These are phyloP conservation scores for Cinclus mexicanus DNA, from an alignment of 2,113 vertebrate genomes.

Conservation along the genomic window DNA sequence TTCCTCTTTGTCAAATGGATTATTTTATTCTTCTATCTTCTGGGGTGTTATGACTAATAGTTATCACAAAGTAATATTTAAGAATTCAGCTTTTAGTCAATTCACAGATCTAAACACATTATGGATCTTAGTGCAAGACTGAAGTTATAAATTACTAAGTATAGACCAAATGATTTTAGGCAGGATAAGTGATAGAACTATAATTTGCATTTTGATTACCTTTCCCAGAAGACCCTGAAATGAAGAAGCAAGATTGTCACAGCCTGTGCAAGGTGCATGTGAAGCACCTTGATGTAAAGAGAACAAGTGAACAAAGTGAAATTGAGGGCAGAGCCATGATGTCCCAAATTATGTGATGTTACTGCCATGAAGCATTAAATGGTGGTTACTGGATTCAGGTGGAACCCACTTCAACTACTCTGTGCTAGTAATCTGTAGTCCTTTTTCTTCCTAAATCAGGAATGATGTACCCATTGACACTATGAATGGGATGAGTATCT, in stretches of 20 bases:
- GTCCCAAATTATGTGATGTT: accelerated
- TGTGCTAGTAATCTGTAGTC: background rate
- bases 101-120: background rate
- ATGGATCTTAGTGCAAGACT: background rate
- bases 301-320: background rate
- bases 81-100: background rate
- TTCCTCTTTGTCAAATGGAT: background rate
- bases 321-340: background rate
- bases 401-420: background rate
- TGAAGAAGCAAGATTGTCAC: background rate
- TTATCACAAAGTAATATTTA: background rate
- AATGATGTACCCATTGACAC: background rate
- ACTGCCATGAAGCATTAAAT: background rate
- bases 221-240: conserved; percentile 32
- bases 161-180: conserved; percentile 24
- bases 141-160: conserved; percentile 25
- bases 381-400: background rate
- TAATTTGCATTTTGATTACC: conserved; percentile 56
- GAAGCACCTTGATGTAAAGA: background rate
- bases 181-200: conserved; percentile 15
- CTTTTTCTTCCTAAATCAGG: background rate
- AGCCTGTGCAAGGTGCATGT: background rate
- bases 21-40: background rate
- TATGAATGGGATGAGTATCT: background rate
- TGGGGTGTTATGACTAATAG: background rate